phyloP scores from a whole-genome alignment of 1,140 invertebrate genomes.

The Reticulitermes speratus region DNA sequence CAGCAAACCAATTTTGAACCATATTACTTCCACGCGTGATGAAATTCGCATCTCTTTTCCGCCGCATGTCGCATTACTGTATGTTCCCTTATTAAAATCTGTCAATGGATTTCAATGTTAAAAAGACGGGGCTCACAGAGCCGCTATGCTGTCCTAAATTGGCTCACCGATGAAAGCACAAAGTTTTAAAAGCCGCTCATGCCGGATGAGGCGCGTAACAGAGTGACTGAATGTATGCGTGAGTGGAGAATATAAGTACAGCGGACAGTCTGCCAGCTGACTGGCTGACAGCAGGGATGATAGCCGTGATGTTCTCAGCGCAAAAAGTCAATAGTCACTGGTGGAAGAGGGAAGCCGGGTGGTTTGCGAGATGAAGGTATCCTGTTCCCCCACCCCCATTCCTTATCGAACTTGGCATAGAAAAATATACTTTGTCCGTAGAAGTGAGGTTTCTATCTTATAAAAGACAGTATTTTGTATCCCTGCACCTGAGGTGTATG shows the following conservation, averaged over 20 bases:
- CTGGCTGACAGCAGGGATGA: not conserved
- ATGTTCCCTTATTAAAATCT: no score
- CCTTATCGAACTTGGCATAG: not conserved
- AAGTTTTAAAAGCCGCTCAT: not conserved
- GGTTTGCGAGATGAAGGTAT: not conserved
- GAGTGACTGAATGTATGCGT: not conserved
- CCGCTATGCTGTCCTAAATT: no score
- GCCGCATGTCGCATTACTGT: no score
- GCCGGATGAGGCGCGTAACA: not conserved
- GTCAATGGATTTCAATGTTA: no score
- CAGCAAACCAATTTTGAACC: no score
- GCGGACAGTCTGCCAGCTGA: not conserved
- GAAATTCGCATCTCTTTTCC: no score
- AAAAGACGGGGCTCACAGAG: no score
- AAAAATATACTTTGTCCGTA: not conserved
- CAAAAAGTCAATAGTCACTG: conserved; percentile 20
- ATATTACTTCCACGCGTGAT: no score
- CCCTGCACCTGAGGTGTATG: not conserved
- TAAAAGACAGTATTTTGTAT: not conserved
- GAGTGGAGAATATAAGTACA: not conserved
- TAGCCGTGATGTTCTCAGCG: not conserved
- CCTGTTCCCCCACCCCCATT: not conserved
- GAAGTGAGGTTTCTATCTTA: not conserved
- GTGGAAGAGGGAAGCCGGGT: not conserved
- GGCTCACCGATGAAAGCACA: not conserved